These are phyloP conservation scores for Xiphorhynchus erythropygius DNA, from an alignment of 2,797 vertebrate species.

Conservation along the genomic window DNA sequence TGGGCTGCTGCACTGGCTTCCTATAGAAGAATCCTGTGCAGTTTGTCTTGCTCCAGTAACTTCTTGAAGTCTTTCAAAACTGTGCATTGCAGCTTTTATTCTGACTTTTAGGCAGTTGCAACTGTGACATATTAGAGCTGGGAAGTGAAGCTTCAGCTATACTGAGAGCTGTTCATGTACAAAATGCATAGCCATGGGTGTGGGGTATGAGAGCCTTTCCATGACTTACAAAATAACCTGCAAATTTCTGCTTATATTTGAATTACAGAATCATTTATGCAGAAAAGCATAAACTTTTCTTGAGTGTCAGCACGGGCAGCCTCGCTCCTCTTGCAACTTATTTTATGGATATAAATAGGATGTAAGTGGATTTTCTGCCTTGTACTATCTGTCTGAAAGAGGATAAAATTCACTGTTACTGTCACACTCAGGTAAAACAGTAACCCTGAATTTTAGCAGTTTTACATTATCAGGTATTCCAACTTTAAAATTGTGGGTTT, in stretches of 20 bases:
- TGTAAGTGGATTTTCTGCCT: slow-evolving; percentile 24
- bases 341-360: slow-evolving; percentile 5
- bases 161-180: not conserved
- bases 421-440: not conserved
- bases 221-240: not conserved
- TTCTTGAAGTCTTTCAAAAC: slow-evolving; percentile 47
- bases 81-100: not conserved
- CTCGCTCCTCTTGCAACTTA: not conserved
- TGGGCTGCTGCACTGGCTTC: slow-evolving; percentile 9
- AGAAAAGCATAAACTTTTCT: not conserved
- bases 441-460: not conserved
- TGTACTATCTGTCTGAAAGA: not conserved
- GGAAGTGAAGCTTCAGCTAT: not conserved
- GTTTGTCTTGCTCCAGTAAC: slow-evolving; percentile 37
- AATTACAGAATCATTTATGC: not conserved
- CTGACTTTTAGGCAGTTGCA: not conserved
- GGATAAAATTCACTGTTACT: not conserved
- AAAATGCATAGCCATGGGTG: rapidly evolving
- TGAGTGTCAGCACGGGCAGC: not conserved
- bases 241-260: not conserved
- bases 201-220: not conserved
- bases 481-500: not conserved
- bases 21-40: not conserved
- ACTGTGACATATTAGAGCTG: not conserved
- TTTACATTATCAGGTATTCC: not conserved